These are phyloP conservation scores for Patella pellucida DNA, from an alignment of 2,888 invertebrate genomes.

Conservation along the genomic window DNA sequence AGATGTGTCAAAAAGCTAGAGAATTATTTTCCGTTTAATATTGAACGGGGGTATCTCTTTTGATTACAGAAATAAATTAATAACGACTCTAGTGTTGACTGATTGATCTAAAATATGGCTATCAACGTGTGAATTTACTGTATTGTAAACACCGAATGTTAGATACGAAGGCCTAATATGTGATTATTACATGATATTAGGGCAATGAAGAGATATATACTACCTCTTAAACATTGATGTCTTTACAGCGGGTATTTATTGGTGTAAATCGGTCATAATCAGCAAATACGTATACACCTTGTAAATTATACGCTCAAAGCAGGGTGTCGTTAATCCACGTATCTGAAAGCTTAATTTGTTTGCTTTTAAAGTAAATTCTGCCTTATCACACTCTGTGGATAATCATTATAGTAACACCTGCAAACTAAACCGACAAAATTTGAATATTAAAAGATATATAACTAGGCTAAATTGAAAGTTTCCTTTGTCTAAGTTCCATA, in stretches of 20 bases:
- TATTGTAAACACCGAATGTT: neutral
- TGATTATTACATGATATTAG: conserved; percentile 9
- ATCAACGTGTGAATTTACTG: conserved; percentile 11
- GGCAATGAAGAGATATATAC: conserved; percentile 3
- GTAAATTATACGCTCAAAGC: conserved; percentile 1
- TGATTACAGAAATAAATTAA: conserved; percentile 10
- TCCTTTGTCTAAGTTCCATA: no score
- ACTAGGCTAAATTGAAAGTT: no score
- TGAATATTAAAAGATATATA: no score
- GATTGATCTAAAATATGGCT: conserved; percentile 7
- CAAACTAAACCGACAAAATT: no score
- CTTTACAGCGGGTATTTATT: neutral
- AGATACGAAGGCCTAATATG: conserved; percentile 5
- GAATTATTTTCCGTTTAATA: no score
- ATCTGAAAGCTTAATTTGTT: conserved; percentile 9
- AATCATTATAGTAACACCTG: no score
- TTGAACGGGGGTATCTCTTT: neutral
- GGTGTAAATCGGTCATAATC: conserved; percentile 1
- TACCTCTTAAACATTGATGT: neutral
- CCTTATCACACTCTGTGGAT: no score
- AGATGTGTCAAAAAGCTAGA: no score
- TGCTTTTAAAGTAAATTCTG: neutral
- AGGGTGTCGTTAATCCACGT: neutral
- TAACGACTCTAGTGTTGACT: neutral
- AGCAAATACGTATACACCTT: conserved; percentile 1